Evolutionary conservation across 1,140 invertebrate species (phyloP).

Genomic region (Leucophenga varia): DNA sequence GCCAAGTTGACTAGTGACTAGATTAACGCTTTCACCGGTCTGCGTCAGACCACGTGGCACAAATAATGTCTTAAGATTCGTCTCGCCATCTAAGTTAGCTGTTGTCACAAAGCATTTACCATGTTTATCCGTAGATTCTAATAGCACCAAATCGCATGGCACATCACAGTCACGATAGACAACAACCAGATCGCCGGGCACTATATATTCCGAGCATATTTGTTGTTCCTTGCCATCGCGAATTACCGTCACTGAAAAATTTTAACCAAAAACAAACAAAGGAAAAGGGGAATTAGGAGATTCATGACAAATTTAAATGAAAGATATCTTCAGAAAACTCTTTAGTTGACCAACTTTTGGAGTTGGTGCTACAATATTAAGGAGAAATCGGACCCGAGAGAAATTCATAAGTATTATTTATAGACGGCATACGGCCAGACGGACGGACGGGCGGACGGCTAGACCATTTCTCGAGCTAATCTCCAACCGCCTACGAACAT

Average conservation of each 20-base stretch:
- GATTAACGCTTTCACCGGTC: slow-evolving; percentile 7
- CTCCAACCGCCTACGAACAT: too few species aligned
- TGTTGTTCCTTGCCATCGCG: slow-evolving; percentile 60
- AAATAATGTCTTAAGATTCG: slow-evolving; percentile 89
- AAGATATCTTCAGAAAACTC: too few species aligned
- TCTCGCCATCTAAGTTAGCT: slow-evolving; percentile 97
- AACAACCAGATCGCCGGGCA: slow-evolving; percentile 75
- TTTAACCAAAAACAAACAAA: too few species aligned
- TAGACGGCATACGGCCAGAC: too few species aligned
- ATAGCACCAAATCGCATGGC: slow-evolving; percentile 76
- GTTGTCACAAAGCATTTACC: slow-evolving; percentile 98
- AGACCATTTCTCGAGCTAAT: too few species aligned
- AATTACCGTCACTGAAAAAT: slow-evolving; percentile 62
- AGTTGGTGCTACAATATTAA: too few species aligned
- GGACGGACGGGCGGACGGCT: too few species aligned
- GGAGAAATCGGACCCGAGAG: too few species aligned
- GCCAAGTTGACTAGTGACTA: slow-evolving; percentile 59
- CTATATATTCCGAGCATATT: slow-evolving; percentile 60
- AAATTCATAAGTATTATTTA: too few species aligned
- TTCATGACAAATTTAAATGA: too few species aligned
- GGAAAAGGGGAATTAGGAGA: too few species aligned
- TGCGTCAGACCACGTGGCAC: slow-evolving; percentile 44
- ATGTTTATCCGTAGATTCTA: slow-evolving; percentile 79
- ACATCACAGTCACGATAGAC: slow-evolving; percentile 69
- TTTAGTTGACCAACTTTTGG: too few species aligned